These are phyloP conservation scores for Antheraea assamensis DNA, from an alignment of 2,888 invertebrate species.

Conservation along the genomic window DNA sequence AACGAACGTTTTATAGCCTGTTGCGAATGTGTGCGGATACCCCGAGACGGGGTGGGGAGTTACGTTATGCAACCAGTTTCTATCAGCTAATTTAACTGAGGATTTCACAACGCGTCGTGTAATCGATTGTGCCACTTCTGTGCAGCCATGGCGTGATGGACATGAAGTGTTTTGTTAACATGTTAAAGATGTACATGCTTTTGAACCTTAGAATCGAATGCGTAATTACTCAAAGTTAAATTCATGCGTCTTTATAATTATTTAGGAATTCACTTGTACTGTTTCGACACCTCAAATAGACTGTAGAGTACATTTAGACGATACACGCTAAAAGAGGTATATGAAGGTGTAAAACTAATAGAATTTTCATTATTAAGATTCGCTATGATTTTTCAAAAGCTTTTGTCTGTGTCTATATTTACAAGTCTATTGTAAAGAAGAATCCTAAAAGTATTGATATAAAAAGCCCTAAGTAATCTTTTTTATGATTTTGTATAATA, in stretches of 20 bases:
- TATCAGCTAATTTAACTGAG: constrained; percentile 43
- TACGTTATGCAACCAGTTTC: constrained; percentile 32
- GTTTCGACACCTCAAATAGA: not conserved
- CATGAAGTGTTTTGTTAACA: constrained; percentile 7
- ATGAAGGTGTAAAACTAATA: not conserved
- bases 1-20: constrained; percentile 44
- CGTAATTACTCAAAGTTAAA: not conserved
- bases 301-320: not conserved
- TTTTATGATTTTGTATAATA: not conserved
- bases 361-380: not conserved
- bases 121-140: constrained; percentile 52
- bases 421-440: not conserved
- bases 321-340: not conserved
- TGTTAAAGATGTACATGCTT: not conserved
- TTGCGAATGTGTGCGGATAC: constrained; percentile 35
- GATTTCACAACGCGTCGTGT: constrained; percentile 48
- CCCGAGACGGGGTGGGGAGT: constrained; percentile 10
- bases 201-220: not conserved
- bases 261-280: not conserved
- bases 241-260: not conserved
- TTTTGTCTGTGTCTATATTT: not conserved
- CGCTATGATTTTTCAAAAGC: not conserved
- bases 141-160: constrained; percentile 30
- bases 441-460: too few relatives aligned
- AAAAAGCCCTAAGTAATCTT: not conserved